phyloP scores from a whole-genome alignment of 2,797 vertebrate species.

The Ctenopoma kingsleyae region DNA sequence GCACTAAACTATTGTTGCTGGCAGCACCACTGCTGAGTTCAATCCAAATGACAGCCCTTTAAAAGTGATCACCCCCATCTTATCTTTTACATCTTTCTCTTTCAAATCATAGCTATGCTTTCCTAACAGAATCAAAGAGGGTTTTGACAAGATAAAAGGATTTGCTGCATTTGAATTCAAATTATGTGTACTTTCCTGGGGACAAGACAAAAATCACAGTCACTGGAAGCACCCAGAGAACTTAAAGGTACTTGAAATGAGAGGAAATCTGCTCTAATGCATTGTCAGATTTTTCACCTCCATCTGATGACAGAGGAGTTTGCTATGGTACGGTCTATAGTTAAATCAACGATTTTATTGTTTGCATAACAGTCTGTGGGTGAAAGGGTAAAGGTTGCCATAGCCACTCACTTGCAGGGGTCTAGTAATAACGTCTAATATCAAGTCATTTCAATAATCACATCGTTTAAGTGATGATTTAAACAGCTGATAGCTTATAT shows the following conservation, averaged over 20 bases:
- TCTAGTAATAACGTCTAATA: constrained; percentile 30
- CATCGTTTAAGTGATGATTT: constrained; percentile 40
- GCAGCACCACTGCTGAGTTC: constrained; percentile 46
- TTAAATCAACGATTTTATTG: constrained; percentile 20
- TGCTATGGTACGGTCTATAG: background rate
- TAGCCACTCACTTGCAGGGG: constrained; percentile 8
- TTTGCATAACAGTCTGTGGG: background rate
- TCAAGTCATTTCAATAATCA: constrained; percentile 46
- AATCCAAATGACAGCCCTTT: constrained; percentile 62
- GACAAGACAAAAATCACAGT: constrained; percentile 58
- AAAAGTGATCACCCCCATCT: constrained; percentile 67
- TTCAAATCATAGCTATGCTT: constrained; percentile 67
- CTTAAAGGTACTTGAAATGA: constrained; percentile 65
- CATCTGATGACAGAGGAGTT: constrained; percentile 12
- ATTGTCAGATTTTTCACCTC: constrained; percentile 29
- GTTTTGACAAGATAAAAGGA: constrained; percentile 81
- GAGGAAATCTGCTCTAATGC: constrained; percentile 46
- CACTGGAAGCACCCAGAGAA: constrained; percentile 63
- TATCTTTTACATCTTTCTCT: constrained; percentile 68
- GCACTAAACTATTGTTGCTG: constrained; percentile 48
- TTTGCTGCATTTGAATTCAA: constrained; percentile 74
- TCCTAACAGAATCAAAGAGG: constrained; percentile 72
- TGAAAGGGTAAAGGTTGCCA: background rate
- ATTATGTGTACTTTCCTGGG: constrained; percentile 72
- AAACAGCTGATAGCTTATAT: constrained; percentile 43